Evolutionary conservation across 2,888 invertebrate species (phyloP).

Genomic region (Cacoxenus indagator): DNA sequence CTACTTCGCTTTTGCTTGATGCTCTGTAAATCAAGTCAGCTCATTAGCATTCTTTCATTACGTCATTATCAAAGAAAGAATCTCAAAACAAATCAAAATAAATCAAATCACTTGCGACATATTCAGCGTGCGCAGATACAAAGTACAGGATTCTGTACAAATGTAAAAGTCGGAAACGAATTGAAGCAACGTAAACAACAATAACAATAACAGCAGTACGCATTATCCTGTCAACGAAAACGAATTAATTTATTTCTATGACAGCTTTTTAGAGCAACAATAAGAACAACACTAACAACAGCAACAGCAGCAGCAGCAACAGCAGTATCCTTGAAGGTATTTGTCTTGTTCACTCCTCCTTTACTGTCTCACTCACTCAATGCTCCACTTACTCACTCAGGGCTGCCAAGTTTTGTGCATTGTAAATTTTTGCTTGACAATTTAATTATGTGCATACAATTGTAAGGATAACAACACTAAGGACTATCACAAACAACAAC

Average conservation of each 20-base stretch:
- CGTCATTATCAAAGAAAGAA: background rate
- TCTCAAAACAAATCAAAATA: background rate
- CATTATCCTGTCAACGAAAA: constrained; percentile 18
- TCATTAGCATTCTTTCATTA: background rate
- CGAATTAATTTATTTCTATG: constrained; percentile 19
- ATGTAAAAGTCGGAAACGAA: background rate
- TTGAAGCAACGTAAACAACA: too few species aligned
- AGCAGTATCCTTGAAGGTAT: background rate
- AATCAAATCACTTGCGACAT: background rate
- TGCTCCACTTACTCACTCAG: background rate
- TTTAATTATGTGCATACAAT: constrained; percentile 23
- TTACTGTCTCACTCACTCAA: background rate
- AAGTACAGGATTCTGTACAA: background rate
- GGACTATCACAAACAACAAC: background rate
- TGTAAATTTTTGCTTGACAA: constrained; percentile 21
- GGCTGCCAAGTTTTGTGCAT: constrained; percentile 7
- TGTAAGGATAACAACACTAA: constrained; percentile 5
- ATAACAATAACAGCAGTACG: background rate
- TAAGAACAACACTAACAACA: background rate
- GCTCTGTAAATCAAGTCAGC: background rate
- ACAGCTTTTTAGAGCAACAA: background rate
- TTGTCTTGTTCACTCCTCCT: background rate
- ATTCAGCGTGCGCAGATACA: too few species aligned
- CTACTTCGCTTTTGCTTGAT: background rate
- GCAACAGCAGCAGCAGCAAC: background rate